Percentiles rank a stretch among this genome's conserved stretches.
phyloP scores from a whole-genome alignment of 2,797 vertebrate species.

The Molossus alvarezi region DNA sequence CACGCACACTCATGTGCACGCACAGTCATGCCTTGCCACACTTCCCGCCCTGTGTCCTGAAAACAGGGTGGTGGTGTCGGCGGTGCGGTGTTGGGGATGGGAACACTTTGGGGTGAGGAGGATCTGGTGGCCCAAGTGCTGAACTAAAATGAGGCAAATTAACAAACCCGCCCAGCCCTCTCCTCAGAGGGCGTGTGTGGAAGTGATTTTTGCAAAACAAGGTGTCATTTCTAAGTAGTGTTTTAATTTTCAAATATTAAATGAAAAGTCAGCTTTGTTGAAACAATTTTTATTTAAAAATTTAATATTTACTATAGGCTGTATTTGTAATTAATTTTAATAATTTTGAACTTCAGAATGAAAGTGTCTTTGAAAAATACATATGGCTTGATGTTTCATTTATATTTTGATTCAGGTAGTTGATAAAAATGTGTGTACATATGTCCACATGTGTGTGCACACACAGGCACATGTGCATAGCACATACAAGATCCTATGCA shows the following conservation, averaged over 20 bases:
- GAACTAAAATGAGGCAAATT: rapidly evolving
- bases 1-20: rapidly evolving
- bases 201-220: not conserved
- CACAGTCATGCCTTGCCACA: rapidly evolving
- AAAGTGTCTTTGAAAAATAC: not conserved
- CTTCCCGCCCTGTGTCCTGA: not conserved
- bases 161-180: rapidly evolving
- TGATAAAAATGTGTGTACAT: not conserved
- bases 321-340: slow-evolving; percentile 16
- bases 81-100: rapidly evolving
- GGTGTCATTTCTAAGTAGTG: not conserved
- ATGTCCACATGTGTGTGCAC: not conserved
- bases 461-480: not conserved
- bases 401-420: not conserved
- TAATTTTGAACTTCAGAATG: slow-evolving; percentile 16
- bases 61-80: rapidly evolving
- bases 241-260: not conserved
- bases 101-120: rapidly evolving
- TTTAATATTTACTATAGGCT: not conserved
- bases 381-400: not conserved
- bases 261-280: not conserved
- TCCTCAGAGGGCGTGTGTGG: rapidly evolving
- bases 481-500: not conserved
- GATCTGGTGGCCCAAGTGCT: rapidly evolving
- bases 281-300: not conserved